These are phyloP conservation scores for Corvus cornix DNA, from an alignment of 2,113 vertebrate species.

Conservation along the genomic window DNA sequence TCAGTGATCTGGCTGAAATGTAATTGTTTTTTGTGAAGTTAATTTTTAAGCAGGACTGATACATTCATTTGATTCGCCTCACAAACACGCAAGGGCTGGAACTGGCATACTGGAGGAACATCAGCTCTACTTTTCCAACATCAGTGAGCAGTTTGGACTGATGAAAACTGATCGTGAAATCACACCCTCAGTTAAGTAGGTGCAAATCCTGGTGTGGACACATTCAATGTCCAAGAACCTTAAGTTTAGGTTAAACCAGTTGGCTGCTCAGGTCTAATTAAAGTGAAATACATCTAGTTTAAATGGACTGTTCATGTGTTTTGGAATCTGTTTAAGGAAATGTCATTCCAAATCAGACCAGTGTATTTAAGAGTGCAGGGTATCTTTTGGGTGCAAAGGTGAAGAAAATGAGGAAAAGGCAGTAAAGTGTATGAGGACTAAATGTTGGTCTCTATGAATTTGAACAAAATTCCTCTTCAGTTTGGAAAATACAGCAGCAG, in stretches of 20 bases:
- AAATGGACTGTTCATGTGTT: not conserved
- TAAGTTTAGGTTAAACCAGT: slow-evolving; percentile 10
- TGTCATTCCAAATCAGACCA: not conserved
- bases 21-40: not conserved
- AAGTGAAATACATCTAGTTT: not conserved
- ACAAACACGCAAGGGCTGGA: not conserved
- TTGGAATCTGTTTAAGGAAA: not conserved
- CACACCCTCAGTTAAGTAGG: slow-evolving; percentile 36
- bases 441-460: not conserved
- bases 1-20: not conserved
- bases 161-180: slow-evolving; percentile 39
- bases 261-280: not conserved
- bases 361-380: not conserved
- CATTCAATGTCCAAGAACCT: not conserved
- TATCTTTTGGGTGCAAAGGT: not conserved
- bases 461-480: not conserved
- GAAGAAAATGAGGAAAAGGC: not conserved
- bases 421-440: not conserved
- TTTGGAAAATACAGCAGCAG: not conserved
- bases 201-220: slow-evolving; percentile 44
- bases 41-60: not conserved
- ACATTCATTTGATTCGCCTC: not conserved
- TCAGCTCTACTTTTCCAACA: not conserved
- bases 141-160: not conserved
- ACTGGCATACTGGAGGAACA: not conserved